These are phyloP conservation scores for Ceuthmochares aereus DNA, from an alignment of 2,113 vertebrate species.

Conservation along the genomic window DNA sequence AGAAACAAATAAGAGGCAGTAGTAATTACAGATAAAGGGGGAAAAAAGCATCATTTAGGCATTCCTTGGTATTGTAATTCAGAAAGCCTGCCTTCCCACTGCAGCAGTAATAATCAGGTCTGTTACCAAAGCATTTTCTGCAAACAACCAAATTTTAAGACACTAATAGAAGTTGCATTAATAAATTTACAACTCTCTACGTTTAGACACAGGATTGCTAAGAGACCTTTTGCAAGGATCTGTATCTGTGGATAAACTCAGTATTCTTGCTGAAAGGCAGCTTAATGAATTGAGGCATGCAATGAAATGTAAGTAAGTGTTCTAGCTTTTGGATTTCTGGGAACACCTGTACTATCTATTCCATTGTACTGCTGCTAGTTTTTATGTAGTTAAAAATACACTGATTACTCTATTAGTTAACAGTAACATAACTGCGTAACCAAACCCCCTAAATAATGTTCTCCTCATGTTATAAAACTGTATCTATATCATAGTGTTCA, in stretches of 20 bases:
- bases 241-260: conserved; percentile 82
- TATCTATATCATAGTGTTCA: background rate
- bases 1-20: background rate
- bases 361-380: background rate
- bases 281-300: conserved; percentile 83
- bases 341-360: background rate
- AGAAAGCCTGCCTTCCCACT: background rate
- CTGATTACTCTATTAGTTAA: background rate
- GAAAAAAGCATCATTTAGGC: background rate
- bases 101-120: background rate
- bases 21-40: background rate
- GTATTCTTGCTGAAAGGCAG: conserved; percentile 81
- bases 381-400: background rate
- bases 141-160: background rate
- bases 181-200: conserved; percentile 19
- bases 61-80: background rate
- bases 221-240: conserved; percentile 84
- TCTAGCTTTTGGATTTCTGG: background rate
- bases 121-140: background rate
- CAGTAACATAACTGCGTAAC: background rate
- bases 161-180: background rate
- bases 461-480: background rate
- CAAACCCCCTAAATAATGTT: background rate
- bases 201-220: conserved; percentile 84
- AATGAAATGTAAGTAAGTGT: conserved; percentile 89